phyloP scores from a whole-genome alignment of 2,888 invertebrate species.

The Bugulina stolonifera region DNA sequence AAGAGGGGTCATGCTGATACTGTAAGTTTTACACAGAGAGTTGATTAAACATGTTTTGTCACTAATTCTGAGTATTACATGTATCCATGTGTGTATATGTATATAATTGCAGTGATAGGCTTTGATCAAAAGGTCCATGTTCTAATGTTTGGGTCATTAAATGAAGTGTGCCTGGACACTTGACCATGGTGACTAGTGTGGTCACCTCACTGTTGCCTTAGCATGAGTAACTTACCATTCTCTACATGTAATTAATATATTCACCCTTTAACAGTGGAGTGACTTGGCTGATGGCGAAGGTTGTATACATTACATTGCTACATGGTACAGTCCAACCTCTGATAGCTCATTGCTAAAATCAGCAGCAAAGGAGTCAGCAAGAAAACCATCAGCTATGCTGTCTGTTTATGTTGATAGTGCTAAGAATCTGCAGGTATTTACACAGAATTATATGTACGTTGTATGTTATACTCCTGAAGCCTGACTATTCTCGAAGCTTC shows the following conservation, averaged over 20 bases:
- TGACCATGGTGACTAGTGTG: too few species aligned
- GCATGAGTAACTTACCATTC: too few species aligned
- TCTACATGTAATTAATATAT: background rate
- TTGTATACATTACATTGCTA: background rate
- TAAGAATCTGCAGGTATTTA: slow-evolving; percentile 18
- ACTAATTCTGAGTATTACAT: too few species aligned
- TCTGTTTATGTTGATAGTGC: slow-evolving; percentile 14
- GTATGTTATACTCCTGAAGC: too few species aligned
- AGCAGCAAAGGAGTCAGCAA: background rate
- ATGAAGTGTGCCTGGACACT: background rate
- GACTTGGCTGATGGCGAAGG: slow-evolving; percentile 14
- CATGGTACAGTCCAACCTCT: background rate
- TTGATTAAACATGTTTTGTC: too few species aligned
- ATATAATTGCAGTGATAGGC: too few species aligned
- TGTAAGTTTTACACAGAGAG: slow-evolving; percentile 12
- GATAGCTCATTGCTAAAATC: background rate
- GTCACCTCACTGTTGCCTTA: too few species aligned
- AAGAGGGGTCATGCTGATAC: background rate
- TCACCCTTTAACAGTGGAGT: background rate
- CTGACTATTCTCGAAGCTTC: too few species aligned
- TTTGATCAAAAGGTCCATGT: too few species aligned
- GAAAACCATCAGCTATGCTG: background rate
- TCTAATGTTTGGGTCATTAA: background rate
- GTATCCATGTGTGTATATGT: too few species aligned
- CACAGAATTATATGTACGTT: too few species aligned